Base-by-base conservation (phyloP, 1,140 invertebrate genomes). In the Drosophila pandora region DNA sequence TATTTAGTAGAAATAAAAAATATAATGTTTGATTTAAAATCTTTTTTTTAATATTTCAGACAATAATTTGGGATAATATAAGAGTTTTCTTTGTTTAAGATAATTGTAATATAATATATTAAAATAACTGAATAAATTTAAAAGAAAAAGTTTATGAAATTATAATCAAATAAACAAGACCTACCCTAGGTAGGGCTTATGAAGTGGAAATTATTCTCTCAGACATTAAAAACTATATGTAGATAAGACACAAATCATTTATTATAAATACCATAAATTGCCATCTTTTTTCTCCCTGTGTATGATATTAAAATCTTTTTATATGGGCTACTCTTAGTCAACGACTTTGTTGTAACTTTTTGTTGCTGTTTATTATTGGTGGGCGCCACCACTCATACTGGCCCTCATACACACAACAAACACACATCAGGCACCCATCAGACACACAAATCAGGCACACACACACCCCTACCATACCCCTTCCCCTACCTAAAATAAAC, bases 301-400 rank as follows among this genome's bases (percentile, higher is more conserved):
- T 10, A 23, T 21, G 43, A 21, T 43, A 43, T 43, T 17, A 61
- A 55, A 71, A 80, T 80, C 48, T 62, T 64, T 80, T 58, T 45
- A 41, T 45, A 37, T 56, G n/a, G 45, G 64, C 54, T 34, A n/a
- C 5, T 52, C 28, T n/a, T 57, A 50, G 34, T 39, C 48, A 32
- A 22, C 23, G 34, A 25, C 28, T 77, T 76, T 67, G 79, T 62
- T 77, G 52, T 82, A 76, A 70, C 56, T 74, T 73, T 59, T 37
- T 57, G 54, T 49, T 69, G 22, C 37, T 71, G 68, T 52, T 69
- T 69, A 52, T 70, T 50, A 23, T 52, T 53, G 48, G 55, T 48
- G 56, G 69, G 67, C 69, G 69, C 69, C 67, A 54, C 22, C 41
- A 57, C 47, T 37, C 28, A 71, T 57, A 63, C 45, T 13, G 10